Percentiles rank a stretch among this genome's conserved stretches.
Evolutionary conservation across 2,113 vertebrate genomes (phyloP).

Genomic region (Chloebia gouldiae): DNA sequence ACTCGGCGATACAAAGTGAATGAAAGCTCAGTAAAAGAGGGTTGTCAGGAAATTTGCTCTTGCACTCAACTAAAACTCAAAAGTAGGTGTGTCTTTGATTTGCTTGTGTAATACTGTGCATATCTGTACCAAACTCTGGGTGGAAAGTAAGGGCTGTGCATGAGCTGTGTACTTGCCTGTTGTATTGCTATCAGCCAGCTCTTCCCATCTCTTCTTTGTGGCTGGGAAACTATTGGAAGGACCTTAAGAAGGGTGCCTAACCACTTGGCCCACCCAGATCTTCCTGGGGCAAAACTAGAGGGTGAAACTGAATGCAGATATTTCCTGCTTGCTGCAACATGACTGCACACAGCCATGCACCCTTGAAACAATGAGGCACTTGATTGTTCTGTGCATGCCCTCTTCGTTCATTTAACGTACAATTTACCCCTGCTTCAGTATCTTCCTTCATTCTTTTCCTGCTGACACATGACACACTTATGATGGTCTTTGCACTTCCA

Average conservation of each 20-base stretch:
- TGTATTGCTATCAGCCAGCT: neutral
- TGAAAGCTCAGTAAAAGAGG: neutral
- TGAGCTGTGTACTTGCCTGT: neutral
- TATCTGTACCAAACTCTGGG: neutral
- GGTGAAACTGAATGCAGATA: neutral
- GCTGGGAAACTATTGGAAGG: neutral
- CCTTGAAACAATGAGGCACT: neutral
- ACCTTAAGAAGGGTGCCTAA: neutral
- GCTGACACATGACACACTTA: neutral
- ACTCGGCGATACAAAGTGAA: neutral
- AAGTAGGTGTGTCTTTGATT: neutral
- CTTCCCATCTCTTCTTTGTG: neutral
- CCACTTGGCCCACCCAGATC: neutral
- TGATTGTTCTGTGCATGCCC: neutral
- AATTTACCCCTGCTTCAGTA: neutral
- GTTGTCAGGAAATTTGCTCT: neutral
- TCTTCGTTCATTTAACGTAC: neutral
- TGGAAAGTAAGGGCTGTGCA: neutral
- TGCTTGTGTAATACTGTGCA: neutral
- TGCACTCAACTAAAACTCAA: neutral
- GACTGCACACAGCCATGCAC: neutral
- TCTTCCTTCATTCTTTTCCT: neutral
- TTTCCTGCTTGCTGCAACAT: neutral
- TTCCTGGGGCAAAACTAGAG: neutral
- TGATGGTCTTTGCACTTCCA: neutral